Evolutionary conservation across 2,888 invertebrate species (phyloP), one percentile per base, ranked within the genome.

Genomic region (Mythimna ferrago): DNA sequence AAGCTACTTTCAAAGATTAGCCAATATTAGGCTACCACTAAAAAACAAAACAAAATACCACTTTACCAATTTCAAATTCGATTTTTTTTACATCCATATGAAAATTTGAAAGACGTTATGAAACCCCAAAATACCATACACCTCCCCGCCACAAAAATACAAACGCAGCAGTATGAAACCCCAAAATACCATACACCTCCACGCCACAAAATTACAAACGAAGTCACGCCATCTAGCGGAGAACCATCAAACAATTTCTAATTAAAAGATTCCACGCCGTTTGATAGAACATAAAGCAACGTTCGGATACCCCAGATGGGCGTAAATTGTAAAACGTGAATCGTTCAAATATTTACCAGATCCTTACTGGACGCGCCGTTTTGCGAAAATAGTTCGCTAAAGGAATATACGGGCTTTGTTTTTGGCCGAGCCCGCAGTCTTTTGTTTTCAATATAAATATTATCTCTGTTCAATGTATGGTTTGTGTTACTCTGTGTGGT

Each of bases 291-390:
- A 86, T 88, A 89, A 91, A 90, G 89, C 89, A 87, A 84, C 84
- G 87, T 88, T 82, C 76, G 78, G 82, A 86, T 88, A 87, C 86
- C 84, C 85, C 71, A 87, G 91, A 91, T 90, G 90, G 89, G 89
- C 89, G 93, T 92, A 92, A 93, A 93, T 92, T 93, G 93, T 92
- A 90, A 92, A 93, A 92, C 92, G 93, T 89, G 91, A 87, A 92
- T 91, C 89, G 87, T 89, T 94, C 90, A 93, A 94, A 94, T 94
- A 93, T 93, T 94, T 93, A 93, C 92, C 80, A 84, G 89, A 88
- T 89, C 88, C 92, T 93, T 88, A 85, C 89, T 73, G 90, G 90
- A 91, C 91, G 86, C 85, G 86, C 86, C 83, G 87, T 78, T 77
- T 80, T 79, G 80, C 81, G 85, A 86, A 84, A 84, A 82, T 82